These are phyloP conservation scores for Paramuricea clavata DNA, from an alignment of 92 coral and sea anemone species.

Conservation along the genomic window DNA sequence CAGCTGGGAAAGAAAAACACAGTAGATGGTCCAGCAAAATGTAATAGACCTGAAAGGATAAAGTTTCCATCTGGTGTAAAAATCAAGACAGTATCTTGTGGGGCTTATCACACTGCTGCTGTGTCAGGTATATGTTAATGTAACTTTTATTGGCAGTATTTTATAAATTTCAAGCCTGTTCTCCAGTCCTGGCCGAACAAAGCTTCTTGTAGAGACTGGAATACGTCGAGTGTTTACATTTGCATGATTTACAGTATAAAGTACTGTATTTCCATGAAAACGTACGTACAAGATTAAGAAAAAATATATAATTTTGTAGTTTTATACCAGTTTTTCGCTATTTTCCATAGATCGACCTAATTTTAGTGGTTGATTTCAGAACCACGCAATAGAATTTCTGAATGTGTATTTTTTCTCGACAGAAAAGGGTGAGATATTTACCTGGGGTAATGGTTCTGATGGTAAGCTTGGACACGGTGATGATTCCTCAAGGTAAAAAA, in stretches of 20 bases:
- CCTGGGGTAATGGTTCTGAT: slow-evolving; percentile 92
- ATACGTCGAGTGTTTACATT: no score
- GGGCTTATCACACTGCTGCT: slow-evolving; percentile 86
- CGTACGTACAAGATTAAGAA: no score
- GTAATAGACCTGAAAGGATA: slow-evolving; percentile 77
- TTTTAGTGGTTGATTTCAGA: not conserved
- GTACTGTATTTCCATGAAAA: no score
- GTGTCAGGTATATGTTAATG: slow-evolving; percentile 80
- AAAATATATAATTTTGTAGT: no score
- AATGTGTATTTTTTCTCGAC: slow-evolving; percentile 15
- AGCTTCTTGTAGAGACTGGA: no score
- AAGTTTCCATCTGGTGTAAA: slow-evolving; percentile 74
- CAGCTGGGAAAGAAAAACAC: slow-evolving; percentile 85
- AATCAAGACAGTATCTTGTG: slow-evolving; percentile 82
- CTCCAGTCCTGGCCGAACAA: not conserved
- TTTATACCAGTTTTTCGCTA: not conserved
- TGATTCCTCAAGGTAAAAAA: slow-evolving; percentile 70
- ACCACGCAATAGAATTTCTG: not conserved
- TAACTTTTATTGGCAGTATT: no score
- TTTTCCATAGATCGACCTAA: not conserved
- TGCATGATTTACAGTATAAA: no score
- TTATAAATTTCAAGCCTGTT: not conserved
- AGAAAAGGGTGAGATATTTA: slow-evolving; percentile 90
- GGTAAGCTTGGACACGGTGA: slow-evolving; percentile 97
- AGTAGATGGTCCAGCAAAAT: slow-evolving; percentile 68